Percentiles rank a stretch among this genome's conserved stretches.
Conservation (phyloP, 2,888 invertebrate genomes). For the Athalia rosae region DNA sequence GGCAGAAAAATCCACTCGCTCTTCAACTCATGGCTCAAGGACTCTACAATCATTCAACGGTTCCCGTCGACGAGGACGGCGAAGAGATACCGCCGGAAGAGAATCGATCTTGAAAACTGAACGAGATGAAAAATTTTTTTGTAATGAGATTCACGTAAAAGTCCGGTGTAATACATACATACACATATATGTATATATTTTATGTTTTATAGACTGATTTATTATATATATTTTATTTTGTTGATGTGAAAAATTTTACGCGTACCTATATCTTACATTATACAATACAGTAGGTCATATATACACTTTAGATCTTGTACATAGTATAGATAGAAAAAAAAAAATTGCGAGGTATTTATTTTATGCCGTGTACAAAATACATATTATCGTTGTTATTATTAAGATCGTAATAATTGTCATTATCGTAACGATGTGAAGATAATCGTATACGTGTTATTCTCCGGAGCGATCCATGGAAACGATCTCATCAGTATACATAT, state of each 20-base stretch:
- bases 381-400: too few species aligned
- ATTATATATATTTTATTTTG: constrained; percentile 20
- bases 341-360: too few species aligned
- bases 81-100: constrained; percentile 76
- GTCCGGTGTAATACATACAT: constrained; percentile 1
- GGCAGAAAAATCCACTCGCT: constrained; percentile 89
- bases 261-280: too few species aligned
- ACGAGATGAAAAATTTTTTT: neutral
- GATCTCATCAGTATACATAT: neutral
- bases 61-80: constrained; percentile 83
- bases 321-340: too few species aligned
- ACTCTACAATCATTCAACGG: constrained; percentile 91
- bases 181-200: constrained; percentile 19
- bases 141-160: neutral
- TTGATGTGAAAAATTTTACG: neutral
- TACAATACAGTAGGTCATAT: too few species aligned
- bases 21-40: constrained; percentile 96
- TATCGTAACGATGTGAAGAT: too few species aligned
- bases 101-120: constrained; percentile 1
- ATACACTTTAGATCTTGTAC: too few species aligned
- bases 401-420: too few species aligned
- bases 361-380: too few species aligned
- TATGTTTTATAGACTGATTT: constrained; percentile 27
- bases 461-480: too few species aligned
- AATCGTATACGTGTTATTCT: too few species aligned